Base-by-base conservation (phyloP, 2,797 vertebrate species). In the Sphaeramia orbicularis region DNA sequence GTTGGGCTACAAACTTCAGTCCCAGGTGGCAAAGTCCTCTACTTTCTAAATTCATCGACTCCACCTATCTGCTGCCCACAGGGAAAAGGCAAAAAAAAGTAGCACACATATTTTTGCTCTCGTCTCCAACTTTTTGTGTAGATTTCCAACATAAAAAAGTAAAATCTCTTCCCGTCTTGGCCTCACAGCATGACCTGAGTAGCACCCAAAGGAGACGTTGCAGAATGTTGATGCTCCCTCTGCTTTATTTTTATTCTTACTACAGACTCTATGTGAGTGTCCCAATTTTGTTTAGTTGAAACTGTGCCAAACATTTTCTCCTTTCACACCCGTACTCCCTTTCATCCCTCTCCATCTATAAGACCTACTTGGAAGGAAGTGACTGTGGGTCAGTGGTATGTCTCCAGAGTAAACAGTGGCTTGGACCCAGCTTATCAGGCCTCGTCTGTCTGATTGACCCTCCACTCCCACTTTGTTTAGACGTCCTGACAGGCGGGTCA, bases 401-500 rank as follows among this genome's bases (percentile, higher is more conserved):
- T 88, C 84, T 84, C 69, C 85, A 91, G 89, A 86, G 84, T 91
- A 93, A 92, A 91, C 86, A 93, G 81, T 81, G 83, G 87, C 89
- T 85, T 89, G 90, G 80, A 81, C 82, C 58, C 21, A 73, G 83
- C 88, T 92, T 90, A 94, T 92, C 89, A 86, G 85, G 81, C 80
- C 76, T 12, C 16, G 77, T 84, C 87, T 80, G 79, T 79, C 83
- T 88, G 87, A 91, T 66, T 87, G 91, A 90, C 86, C 86, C 87
- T 88, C 84, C 81, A 80, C 86, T 87, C 89, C 90, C 78, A 85
- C 78, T 90, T 88, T 92, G 91, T 92, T 92, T 92, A 86, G 87
- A 88, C 80, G 76, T 86, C 86, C 80, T 86, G 86, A 84, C 85
- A 85, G 83, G 74, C 81, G 75, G 87, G 87, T 90, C 85, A 89